Evolutionary conservation across 2,113 vertebrate species (phyloP).

Genomic region (Chionis minor): DNA sequence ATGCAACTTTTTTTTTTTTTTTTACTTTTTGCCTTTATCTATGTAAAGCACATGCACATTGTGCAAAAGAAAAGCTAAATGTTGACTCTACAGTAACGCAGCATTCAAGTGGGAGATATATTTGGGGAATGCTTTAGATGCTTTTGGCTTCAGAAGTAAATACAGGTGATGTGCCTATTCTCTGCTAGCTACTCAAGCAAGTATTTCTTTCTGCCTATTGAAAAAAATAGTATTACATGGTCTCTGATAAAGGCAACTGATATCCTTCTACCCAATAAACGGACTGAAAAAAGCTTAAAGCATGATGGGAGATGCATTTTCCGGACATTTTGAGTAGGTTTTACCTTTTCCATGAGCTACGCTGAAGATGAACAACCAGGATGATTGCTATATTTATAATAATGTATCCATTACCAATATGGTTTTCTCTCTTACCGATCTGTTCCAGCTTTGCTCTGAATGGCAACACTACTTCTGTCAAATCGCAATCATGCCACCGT

Average conservation of each 20-base stretch:
- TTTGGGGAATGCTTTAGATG: neutral
- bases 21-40: neutral
- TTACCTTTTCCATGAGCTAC: constrained; percentile 19
- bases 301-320: neutral
- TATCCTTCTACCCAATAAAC: neutral
- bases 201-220: neutral
- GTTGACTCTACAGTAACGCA: neutral
- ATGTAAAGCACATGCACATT: neutral
- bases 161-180: neutral
- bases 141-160: neutral
- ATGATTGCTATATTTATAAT: neutral
- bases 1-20: neutral
- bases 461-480: neutral
- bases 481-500: neutral
- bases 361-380: neutral
- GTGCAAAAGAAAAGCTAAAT: neutral
- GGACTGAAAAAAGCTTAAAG: constrained; percentile 2
- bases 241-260: neutral
- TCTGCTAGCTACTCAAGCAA: neutral
- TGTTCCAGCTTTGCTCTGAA: neutral
- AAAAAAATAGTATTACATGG: constrained; percentile 17
- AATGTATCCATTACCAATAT: neutral
- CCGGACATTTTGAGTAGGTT: neutral
- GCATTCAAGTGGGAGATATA: neutral
- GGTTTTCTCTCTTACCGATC: neutral